A percentile compares a stretch with the other conserved stretches of the same genome.
Evolutionary conservation across 2,113 vertebrate genomes (phyloP).

Genomic region (Bubo blakistoni): DNA sequence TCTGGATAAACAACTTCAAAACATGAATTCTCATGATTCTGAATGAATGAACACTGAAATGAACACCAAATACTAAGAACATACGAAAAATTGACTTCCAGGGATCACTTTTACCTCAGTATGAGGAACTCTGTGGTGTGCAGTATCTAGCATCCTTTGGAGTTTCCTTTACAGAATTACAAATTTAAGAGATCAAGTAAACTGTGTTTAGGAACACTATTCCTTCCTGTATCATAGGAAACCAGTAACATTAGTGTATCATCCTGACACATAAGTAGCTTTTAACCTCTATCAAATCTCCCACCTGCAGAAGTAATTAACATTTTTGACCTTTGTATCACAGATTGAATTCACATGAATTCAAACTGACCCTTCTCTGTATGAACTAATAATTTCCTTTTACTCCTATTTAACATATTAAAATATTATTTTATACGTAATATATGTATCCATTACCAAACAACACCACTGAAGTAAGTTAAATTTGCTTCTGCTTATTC

Average conservation of each 20-base stretch:
- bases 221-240: background rate
- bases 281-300: background rate
- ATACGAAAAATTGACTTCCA: background rate
- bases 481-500: background rate
- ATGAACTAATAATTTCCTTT: background rate
- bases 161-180: background rate
- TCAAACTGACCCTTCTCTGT: background rate
- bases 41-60: background rate
- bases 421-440: background rate
- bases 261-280: background rate
- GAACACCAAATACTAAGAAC: background rate
- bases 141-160: background rate
- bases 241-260: background rate
- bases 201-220: background rate
- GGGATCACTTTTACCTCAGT: background rate
- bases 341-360: background rate
- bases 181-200: background rate
- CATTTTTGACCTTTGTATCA: background rate
- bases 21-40: background rate
- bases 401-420: background rate
- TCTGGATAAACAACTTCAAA: background rate
- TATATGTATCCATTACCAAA: background rate
- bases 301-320: background rate
- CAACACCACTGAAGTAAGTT: background rate
- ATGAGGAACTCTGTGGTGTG: background rate